phyloP scores from a whole-genome alignment of 2,113 vertebrate species.

The Phrynocephalus versicolor region DNA sequence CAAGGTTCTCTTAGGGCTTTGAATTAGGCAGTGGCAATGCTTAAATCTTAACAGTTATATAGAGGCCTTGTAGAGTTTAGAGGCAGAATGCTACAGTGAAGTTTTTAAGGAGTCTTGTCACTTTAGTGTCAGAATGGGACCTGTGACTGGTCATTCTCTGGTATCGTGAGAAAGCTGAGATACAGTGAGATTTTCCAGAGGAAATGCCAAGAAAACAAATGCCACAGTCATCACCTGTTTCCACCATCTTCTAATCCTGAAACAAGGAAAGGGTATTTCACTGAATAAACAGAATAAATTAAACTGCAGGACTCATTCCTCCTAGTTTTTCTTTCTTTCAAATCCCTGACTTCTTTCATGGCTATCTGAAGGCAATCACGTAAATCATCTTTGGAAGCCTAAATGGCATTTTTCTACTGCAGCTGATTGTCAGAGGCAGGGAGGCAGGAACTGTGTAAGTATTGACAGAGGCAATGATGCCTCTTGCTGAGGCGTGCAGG shows the following conservation, averaged over 20 bases:
- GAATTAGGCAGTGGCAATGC: not conserved
- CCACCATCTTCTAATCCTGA: not conserved
- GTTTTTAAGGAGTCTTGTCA: not conserved
- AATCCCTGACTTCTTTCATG: not conserved
- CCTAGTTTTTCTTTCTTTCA: not conserved
- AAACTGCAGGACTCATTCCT: not conserved
- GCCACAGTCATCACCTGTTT: not conserved
- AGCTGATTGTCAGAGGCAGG: conserved; percentile 8
- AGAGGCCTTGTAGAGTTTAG: not conserved
- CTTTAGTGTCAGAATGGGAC: not conserved
- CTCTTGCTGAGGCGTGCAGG: too few species aligned
- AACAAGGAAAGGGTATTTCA: not conserved
- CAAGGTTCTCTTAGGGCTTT: not conserved
- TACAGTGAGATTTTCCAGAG: not conserved
- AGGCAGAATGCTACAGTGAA: not conserved
- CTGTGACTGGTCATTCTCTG: not conserved
- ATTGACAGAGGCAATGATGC: too few species aligned
- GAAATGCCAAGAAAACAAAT: not conserved
- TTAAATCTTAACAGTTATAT: not conserved
- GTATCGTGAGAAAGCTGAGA: not conserved
- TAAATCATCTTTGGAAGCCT: not conserved
- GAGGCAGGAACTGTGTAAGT: too few species aligned
- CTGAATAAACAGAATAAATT: not conserved
- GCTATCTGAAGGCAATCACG: not conserved
- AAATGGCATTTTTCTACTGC: conserved; percentile 40